phyloP scores from a whole-genome alignment of 2,797 vertebrate species.

The Orestias chungarensis region DNA sequence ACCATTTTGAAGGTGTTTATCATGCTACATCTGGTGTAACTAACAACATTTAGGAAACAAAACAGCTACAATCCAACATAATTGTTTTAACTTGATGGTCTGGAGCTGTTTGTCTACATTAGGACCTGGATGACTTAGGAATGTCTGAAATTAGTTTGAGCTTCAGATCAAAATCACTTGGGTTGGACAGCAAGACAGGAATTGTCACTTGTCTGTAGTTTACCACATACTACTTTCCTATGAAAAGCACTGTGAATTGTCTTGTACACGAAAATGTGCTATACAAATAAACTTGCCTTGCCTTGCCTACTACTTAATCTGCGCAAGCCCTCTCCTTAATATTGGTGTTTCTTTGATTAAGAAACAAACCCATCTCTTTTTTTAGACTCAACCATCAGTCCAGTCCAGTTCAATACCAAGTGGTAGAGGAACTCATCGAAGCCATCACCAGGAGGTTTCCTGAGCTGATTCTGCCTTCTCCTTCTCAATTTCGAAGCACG shows the following conservation, averaged over 20 bases:
- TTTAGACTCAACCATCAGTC: conserved; percentile 88
- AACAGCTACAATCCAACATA: not conserved
- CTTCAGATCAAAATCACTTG: not conserved
- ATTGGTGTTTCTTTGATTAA: not conserved
- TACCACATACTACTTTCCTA: too few species aligned
- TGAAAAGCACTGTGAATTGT: too few species aligned
- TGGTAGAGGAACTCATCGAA: conserved; percentile 82
- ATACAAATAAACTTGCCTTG: too few species aligned
- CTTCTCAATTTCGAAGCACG: conserved; percentile 35
- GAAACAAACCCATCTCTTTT: not conserved
- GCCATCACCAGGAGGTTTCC: conserved; percentile 79
- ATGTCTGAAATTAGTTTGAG: not conserved
- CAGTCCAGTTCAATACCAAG: conserved; percentile 85
- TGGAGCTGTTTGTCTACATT: too few species aligned
- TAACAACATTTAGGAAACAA: not conserved
- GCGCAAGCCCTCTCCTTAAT: too few species aligned
- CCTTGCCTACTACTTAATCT: too few species aligned
- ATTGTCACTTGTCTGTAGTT: not conserved
- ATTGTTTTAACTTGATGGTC: too few species aligned
- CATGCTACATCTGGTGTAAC: not conserved
- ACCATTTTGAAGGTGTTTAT: not conserved
- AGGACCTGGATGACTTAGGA: not conserved
- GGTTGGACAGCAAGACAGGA: not conserved
- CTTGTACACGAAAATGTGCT: too few species aligned
- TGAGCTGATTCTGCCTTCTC: conserved; percentile 74